Conservation (phyloP, 2,888 invertebrate genomes). For the Euzetes globulus region DNA sequence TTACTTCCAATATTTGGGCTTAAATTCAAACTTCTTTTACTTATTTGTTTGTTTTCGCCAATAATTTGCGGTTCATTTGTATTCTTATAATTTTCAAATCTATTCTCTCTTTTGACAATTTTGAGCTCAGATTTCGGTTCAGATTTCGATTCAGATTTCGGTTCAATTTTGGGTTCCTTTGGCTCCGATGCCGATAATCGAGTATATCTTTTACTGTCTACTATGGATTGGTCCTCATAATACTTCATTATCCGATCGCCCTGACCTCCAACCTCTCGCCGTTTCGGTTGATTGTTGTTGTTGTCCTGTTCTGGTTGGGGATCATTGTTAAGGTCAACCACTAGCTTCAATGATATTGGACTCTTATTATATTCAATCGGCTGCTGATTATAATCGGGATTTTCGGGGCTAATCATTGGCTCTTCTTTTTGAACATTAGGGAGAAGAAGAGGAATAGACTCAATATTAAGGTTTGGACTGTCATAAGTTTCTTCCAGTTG, state of each 20-base stretch:
- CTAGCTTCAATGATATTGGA: too few relatives aligned
- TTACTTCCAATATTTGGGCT: not conserved
- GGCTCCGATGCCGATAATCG: not conserved
- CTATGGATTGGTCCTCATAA: slow-evolving; percentile 12
- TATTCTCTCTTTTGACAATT: not conserved
- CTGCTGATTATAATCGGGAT: too few relatives aligned
- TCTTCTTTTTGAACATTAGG: too few relatives aligned
- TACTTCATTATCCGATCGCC: not conserved
- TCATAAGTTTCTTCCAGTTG: too few relatives aligned
- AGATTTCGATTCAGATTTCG: too few relatives aligned
- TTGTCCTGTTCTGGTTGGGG: too few relatives aligned
- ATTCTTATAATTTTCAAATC: not conserved
- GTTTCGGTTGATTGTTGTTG: not conserved
- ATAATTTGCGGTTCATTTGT: not conserved
- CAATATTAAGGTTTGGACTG: too few relatives aligned
- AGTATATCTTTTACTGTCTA: not conserved
- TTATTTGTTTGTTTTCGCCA: not conserved
- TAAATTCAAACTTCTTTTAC: not conserved
- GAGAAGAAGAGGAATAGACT: too few relatives aligned
- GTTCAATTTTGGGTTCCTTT: not conserved
- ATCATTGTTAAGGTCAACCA: too few relatives aligned
- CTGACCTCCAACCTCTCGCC: not conserved
- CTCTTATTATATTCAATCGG: too few relatives aligned
- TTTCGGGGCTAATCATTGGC: too few relatives aligned
- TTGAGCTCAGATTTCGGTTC: too few relatives aligned